Percentiles rank a stretch among this genome's conserved stretches.
Evolutionary conservation across 2,797 vertebrate species (phyloP).

Genomic region (Poeciliopsis presidionis): DNA sequence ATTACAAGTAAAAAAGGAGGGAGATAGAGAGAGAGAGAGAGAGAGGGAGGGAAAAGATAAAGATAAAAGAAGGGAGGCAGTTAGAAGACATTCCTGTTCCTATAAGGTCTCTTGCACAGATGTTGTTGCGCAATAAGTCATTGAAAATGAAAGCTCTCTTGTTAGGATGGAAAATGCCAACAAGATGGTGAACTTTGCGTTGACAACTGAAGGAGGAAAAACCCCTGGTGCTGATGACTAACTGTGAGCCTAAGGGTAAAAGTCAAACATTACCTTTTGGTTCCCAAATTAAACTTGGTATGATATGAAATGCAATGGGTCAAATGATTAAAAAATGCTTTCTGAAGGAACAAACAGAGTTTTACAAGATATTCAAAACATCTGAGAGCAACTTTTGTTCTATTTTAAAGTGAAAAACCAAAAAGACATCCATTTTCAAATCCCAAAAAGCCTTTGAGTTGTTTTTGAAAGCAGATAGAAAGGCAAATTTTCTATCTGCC

Average conservation of each 20-base stretch:
- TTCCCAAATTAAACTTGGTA: too few relatives aligned
- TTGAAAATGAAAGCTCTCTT: conserved; percentile 65
- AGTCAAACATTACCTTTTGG: background rate
- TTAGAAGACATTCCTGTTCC: conserved; percentile 54
- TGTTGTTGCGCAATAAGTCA: conserved; percentile 74
- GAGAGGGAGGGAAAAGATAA: background rate
- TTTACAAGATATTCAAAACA: background rate
- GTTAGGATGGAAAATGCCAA: conserved; percentile 52
- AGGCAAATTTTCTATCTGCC: background rate
- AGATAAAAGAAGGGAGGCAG: background rate
- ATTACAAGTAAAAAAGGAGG: conserved; percentile 72
- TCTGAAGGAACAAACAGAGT: background rate
- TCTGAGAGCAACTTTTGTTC: background rate
- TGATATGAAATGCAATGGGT: background rate
- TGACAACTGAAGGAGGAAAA: conserved; percentile 48
- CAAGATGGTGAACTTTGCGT: conserved; percentile 28
- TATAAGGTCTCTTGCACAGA: conserved; percentile 67
- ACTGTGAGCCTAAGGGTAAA: conserved; percentile 36
- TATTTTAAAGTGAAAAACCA: background rate
- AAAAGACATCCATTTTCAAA: background rate
- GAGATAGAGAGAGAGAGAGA: too few relatives aligned
- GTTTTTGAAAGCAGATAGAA: background rate
- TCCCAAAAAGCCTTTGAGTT: background rate
- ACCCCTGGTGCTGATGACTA: conserved; percentile 36
- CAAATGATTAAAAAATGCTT: background rate